Conservation (phyloP, 2,888 invertebrate species). For the Drepana falcataria region DNA sequence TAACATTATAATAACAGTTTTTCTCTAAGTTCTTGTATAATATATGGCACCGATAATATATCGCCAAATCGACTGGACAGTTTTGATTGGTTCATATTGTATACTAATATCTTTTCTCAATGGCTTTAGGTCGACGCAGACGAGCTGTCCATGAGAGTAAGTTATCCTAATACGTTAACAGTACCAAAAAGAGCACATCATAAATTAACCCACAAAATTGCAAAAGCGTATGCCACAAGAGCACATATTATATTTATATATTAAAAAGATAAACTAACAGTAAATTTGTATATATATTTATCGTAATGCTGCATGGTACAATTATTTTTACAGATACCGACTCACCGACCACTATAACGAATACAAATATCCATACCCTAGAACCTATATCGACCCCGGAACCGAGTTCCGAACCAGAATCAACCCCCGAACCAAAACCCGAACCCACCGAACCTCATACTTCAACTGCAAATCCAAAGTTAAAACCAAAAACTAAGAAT, state of each 20-base stretch:
- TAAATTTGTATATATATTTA: constrained; percentile 42
- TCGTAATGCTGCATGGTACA: constrained; percentile 59
- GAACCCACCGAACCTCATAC: constrained; percentile 13
- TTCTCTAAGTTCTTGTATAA: too few species aligned
- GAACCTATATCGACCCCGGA: constrained; percentile 19
- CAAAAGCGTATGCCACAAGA: constrained; percentile 28
- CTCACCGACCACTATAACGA: constrained; percentile 53
- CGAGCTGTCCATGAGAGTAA: constrained; percentile 43
- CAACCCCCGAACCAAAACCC: constrained; percentile 24
- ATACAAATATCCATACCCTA: constrained; percentile 27
- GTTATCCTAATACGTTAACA: constrained; percentile 13
- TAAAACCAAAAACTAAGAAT: constrained; percentile 17
- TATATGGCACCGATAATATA: too few species aligned
- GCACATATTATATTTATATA: constrained; percentile 13
- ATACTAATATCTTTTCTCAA: neutral
- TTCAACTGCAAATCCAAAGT: too few species aligned
- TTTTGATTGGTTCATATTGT: too few species aligned
- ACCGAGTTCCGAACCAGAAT: constrained; percentile 23
- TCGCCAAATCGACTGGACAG: too few species aligned
- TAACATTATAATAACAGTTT: too few species aligned
- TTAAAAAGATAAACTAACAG: constrained; percentile 4
- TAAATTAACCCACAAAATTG: constrained; percentile 20
- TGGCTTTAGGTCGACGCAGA: constrained; percentile 36
- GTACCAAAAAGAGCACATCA: constrained; percentile 1
- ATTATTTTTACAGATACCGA: constrained; percentile 72